phyloP scores from a whole-genome alignment of 2,113 vertebrate species.

The pig (Sus scrofa) region DNA sequence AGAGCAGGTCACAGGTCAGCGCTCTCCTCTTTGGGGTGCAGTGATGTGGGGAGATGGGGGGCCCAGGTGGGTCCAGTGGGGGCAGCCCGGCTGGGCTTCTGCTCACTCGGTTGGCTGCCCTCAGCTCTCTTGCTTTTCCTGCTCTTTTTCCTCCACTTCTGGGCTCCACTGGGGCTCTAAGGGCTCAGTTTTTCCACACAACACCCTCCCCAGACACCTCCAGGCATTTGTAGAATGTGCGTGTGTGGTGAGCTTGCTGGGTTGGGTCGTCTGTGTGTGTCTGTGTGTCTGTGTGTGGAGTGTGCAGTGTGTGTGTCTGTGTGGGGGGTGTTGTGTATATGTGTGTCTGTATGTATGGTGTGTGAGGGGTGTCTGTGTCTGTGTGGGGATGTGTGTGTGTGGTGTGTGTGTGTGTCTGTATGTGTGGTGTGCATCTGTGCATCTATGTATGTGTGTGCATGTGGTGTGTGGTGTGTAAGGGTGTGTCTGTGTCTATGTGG shows the following conservation, averaged over 20 bases:
- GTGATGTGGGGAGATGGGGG: not conserved
- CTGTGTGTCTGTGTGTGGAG: too few relatives aligned
- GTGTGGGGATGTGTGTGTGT: too few relatives aligned
- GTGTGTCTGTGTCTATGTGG: too few relatives aligned
- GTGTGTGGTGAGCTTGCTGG: not conserved
- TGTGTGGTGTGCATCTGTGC: not conserved
- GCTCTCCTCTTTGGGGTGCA: not conserved
- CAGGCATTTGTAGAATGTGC: not conserved
- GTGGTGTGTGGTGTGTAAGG: too few relatives aligned
- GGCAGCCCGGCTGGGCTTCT: not conserved
- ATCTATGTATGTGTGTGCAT: not conserved
- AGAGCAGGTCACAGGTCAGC: not conserved
- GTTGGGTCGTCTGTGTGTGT: too few relatives aligned
- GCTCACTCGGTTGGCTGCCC: not conserved
- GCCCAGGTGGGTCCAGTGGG: rapidly evolving
- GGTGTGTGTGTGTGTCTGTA: not conserved
- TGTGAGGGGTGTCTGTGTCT: too few relatives aligned
- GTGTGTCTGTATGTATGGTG: too few relatives aligned
- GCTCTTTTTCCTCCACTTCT: not conserved
- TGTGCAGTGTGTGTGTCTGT: not conserved
- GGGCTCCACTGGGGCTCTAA: not conserved
- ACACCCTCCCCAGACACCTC: not conserved
- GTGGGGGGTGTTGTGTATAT: too few relatives aligned
- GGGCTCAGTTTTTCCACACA: not conserved
- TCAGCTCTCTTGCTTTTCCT: not conserved